Percentiles rank a stretch among this genome's conserved stretches.
phyloP scores from a whole-genome alignment of 2,113 vertebrate genomes.

The Physeter macrocephalus region DNA sequence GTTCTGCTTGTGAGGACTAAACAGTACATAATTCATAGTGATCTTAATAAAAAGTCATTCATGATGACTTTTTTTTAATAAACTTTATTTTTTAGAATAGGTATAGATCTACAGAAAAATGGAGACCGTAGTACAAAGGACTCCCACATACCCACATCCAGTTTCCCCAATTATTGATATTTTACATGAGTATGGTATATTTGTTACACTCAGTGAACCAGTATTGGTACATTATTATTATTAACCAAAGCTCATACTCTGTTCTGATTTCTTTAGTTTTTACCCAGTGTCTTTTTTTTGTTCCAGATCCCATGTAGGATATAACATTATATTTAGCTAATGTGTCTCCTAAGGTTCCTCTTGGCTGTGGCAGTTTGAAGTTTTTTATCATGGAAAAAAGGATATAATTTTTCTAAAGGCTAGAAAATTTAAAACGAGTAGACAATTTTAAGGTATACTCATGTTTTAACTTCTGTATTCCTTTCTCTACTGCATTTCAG shows the following conservation, averaged over 20 bases:
- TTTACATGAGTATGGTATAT: neutral
- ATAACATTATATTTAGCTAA: neutral
- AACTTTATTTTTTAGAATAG: neutral
- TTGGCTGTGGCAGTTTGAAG: neutral
- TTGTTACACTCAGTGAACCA: neutral
- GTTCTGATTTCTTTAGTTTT: neutral
- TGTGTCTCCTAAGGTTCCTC: neutral
- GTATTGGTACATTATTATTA: neutral
- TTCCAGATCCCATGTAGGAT: neutral
- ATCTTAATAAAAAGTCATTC: neutral
- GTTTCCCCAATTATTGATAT: neutral
- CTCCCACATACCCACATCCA: neutral
- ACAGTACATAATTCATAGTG: neutral
- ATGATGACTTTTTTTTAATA: neutral
- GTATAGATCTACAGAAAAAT: neutral
- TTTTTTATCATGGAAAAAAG: neutral
- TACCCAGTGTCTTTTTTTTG: neutral
- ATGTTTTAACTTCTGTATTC: neutral
- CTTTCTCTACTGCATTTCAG: constrained; percentile 74
- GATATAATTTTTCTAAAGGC: neutral
- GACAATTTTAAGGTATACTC: neutral
- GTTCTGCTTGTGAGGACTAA: neutral
- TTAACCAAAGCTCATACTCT: neutral
- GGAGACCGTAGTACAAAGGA: neutral
- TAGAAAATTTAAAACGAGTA: neutral